Evolutionary conservation across 2,113 vertebrate genomes (phyloP).

Genomic region (Tyto alba): DNA sequence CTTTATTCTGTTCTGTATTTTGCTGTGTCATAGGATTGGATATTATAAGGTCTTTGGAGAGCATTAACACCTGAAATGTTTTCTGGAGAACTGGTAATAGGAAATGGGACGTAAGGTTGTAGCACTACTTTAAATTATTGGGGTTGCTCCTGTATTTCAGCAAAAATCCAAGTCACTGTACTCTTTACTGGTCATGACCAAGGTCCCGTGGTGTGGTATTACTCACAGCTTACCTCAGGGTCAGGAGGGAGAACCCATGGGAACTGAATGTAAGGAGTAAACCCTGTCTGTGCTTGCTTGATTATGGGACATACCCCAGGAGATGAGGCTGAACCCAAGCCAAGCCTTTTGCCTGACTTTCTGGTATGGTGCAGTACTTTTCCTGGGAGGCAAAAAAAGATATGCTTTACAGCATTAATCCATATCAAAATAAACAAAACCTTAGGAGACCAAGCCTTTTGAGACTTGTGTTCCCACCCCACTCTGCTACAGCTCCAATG

Average conservation of each 20-base stretch:
- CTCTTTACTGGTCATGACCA: background rate
- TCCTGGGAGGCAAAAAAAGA: background rate
- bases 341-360: background rate
- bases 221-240: background rate
- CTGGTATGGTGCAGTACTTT: background rate
- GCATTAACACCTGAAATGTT: background rate
- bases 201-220: background rate
- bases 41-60: background rate
- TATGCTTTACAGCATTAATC: background rate
- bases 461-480: background rate
- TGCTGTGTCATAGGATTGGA: background rate
- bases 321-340: background rate
- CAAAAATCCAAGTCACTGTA: background rate
- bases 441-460: background rate
- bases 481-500: background rate
- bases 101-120: background rate
- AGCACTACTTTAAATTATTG: background rate
- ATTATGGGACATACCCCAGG: background rate
- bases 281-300: background rate
- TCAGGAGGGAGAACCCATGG: accelerated
- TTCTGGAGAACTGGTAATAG: background rate
- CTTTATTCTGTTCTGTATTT: background rate
- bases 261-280: background rate
- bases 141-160: background rate
- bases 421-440: background rate